phyloP scores from a whole-genome alignment of 2,797 vertebrate species.

The Knipowitschia caucasica region DNA sequence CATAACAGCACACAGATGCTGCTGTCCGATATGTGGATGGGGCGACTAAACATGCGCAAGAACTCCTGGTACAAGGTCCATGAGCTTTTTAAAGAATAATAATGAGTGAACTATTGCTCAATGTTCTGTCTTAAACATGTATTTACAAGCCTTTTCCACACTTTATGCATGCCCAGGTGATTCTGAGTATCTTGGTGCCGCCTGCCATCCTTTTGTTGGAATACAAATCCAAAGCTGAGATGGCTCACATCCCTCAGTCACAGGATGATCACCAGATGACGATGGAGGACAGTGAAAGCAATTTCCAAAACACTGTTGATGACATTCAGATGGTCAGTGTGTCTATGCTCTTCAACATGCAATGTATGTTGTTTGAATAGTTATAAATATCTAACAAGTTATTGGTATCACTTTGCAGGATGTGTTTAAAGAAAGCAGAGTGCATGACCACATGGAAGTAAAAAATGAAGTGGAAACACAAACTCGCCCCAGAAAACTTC shows the following conservation, averaged over 20 bases:
- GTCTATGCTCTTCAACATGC: neutral
- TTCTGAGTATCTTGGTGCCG: slow-evolving; percentile 93
- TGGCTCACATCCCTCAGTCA: slow-evolving; percentile 98
- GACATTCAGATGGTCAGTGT: slow-evolving; percentile 91
- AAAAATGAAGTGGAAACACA: slow-evolving; percentile 88
- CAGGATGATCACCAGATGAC: slow-evolving; percentile 98
- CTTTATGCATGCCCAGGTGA: slow-evolving; percentile 85
- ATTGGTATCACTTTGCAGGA: slow-evolving; percentile 75
- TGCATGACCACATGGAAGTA: slow-evolving; percentile 77
- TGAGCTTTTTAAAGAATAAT: slow-evolving; percentile 37
- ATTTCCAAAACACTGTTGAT: slow-evolving; percentile 86
- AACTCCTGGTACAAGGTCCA: slow-evolving; percentile 99
- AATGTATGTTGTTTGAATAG: neutral
- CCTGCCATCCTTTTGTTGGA: slow-evolving; percentile 95
- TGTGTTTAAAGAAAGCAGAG: slow-evolving; percentile 89
- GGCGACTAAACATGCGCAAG: slow-evolving; percentile 97
- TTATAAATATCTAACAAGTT: slow-evolving; percentile 20
- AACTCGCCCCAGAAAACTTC: slow-evolving; percentile 86
- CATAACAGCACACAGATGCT: slow-evolving; percentile 98
- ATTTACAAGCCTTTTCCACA: slow-evolving; percentile 37
- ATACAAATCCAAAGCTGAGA: slow-evolving; percentile 98
- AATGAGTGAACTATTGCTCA: neutral
- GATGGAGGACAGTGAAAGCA: slow-evolving; percentile 98
- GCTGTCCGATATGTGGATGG: slow-evolving; percentile 99
- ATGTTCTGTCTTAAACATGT: neutral